Evolutionary conservation across 1,140 invertebrate species (phyloP).

Genomic region (Drosophila repletoides): DNA sequence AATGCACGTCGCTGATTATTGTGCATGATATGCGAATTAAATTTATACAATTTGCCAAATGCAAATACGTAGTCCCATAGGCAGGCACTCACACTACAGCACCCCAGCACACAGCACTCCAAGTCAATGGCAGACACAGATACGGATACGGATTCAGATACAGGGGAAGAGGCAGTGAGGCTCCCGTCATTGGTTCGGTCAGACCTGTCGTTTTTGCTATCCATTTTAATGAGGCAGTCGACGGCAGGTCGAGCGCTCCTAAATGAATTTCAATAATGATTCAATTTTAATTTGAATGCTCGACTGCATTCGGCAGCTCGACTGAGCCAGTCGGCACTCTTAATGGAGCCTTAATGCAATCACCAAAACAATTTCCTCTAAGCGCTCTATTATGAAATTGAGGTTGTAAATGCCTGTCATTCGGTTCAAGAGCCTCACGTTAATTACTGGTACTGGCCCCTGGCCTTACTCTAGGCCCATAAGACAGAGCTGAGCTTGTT

Average conservation of each 20-base stretch:
- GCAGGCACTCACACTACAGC: background rate
- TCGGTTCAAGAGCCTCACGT: slow-evolving; percentile 27
- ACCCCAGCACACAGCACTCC: background rate
- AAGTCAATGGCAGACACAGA: background rate
- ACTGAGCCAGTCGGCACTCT: slow-evolving; percentile 20
- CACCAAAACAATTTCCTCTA: slow-evolving; percentile 45
- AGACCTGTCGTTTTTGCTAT: slow-evolving; percentile 34
- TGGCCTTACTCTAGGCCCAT: too few relatives aligned
- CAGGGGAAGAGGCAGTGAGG: too few relatives aligned
- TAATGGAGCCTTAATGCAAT: slow-evolving; percentile 72
- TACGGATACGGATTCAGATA: too few relatives aligned
- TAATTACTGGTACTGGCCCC: slow-evolving; percentile 27
- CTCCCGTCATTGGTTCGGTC: slow-evolving; percentile 5
- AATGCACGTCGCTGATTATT: slow-evolving; percentile 78
- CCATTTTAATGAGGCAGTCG: slow-evolving; percentile 62
- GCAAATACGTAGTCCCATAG: slow-evolving; percentile 46
- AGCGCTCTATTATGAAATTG: slow-evolving; percentile 70
- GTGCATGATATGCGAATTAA: slow-evolving; percentile 79
- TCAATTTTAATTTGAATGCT: slow-evolving; percentile 75
- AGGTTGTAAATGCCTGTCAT: slow-evolving; percentile 25
- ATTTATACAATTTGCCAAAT: slow-evolving; percentile 80
- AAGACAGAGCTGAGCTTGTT: too few relatives aligned
- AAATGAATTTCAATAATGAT: slow-evolving; percentile 75
- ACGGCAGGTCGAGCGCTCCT: slow-evolving; percentile 4
- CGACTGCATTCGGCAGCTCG: slow-evolving; percentile 38